Conservation (phyloP, 2,888 invertebrate genomes). For the Syrista parreyssii region DNA sequence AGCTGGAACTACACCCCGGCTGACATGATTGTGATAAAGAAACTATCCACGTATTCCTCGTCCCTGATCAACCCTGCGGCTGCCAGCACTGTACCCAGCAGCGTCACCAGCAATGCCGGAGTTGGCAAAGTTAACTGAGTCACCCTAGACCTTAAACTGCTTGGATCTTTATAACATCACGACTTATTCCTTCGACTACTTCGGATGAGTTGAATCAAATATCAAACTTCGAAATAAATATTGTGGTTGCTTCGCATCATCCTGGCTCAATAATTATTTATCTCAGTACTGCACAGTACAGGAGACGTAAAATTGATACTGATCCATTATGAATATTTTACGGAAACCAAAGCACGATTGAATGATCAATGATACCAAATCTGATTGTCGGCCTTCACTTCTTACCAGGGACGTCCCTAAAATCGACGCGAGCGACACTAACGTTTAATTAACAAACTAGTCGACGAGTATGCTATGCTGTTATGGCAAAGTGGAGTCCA, state of each 20-base stretch:
- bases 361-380: too few relatives aligned
- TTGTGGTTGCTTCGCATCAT: neutral
- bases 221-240: neutral
- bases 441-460: neutral
- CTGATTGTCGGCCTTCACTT: neutral
- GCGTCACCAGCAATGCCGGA: neutral
- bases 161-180: neutral
- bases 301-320: too few relatives aligned
- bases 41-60: neutral
- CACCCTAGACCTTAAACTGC: neutral
- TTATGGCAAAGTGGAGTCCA: neutral
- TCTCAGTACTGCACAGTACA: too few relatives aligned
- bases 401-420: neutral
- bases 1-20: neutral
- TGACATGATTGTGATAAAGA: neutral
- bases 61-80: neutral
- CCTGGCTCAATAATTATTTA: neutral
- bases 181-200: neutral
- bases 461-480: neutral
- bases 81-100: neutral
- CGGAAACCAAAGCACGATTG: too few relatives aligned
- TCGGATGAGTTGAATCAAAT: neutral
- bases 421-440: neutral
- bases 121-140: neutral
- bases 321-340: too few relatives aligned